These are phyloP conservation scores for Microdon myrmicae DNA, from an alignment of 2,888 invertebrate genomes.

Conservation along the genomic window DNA sequence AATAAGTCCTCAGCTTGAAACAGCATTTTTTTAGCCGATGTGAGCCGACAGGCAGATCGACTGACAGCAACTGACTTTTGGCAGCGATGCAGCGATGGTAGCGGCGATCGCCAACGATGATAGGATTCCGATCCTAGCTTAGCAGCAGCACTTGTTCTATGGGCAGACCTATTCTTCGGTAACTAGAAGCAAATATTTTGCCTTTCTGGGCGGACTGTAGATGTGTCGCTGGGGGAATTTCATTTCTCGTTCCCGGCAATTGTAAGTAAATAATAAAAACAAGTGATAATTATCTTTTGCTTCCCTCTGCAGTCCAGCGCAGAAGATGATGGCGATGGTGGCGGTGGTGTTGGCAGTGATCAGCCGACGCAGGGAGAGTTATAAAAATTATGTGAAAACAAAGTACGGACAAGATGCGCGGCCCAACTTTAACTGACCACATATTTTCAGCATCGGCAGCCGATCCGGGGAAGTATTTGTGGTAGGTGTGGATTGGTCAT, in stretches of 20 bases:
- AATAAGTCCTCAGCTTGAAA: too few relatives aligned
- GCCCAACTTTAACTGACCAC: constrained; percentile 29
- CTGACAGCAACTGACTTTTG: constrained; percentile 41
- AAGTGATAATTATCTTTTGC: constrained; percentile 47
- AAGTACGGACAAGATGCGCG: constrained; percentile 35
- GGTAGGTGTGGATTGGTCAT: constrained; percentile 12
- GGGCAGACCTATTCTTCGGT: constrained; percentile 9
- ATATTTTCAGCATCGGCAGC: too few relatives aligned
- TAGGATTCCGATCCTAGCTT: constrained; percentile 32
- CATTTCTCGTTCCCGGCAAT: constrained; percentile 45
- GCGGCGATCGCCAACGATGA: constrained; percentile 30
- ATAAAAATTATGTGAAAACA: constrained; percentile 32
- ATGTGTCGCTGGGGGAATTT: constrained; percentile 46
- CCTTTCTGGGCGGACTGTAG: constrained; percentile 29
- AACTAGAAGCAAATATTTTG: constrained; percentile 44
- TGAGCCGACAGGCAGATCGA: constrained; percentile 23
- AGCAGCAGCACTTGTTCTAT: constrained; percentile 10
- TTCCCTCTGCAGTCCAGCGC: constrained; percentile 4
- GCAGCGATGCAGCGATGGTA: constrained; percentile 31
- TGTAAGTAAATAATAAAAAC: constrained; percentile 52
- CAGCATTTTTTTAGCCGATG: too few relatives aligned
- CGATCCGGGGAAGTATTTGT: constrained; percentile 27
- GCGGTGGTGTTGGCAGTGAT: constrained; percentile 7
- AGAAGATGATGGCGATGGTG: background rate
- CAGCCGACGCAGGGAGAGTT: constrained; percentile 20